Conservation (phyloP, 1,140 invertebrate species). For the Spodoptera frugiperda region DNA sequence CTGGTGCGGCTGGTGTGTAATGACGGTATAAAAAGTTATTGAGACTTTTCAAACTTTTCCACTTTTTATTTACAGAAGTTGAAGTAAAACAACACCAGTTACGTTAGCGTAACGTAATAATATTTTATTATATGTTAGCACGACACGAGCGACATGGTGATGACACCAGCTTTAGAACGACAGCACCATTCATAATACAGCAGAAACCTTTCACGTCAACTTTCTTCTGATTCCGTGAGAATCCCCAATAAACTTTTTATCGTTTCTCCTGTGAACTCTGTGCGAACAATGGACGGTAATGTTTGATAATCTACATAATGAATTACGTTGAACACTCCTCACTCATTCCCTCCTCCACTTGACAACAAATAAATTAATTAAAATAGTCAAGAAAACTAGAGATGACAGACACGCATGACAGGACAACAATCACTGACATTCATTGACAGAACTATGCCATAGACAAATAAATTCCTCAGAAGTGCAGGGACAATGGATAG, state of each 20-base stretch:
- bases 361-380: slow-evolving; percentile 63
- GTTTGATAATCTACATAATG: slow-evolving; percentile 79
- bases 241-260: slow-evolving; percentile 70
- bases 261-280: slow-evolving; percentile 68
- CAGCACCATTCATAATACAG: slow-evolving; percentile 51
- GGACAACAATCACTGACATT: slow-evolving; percentile 13
- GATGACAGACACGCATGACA: slow-evolving; percentile 37
- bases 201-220: slow-evolving; percentile 55
- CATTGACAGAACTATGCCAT: not conserved
- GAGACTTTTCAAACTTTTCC: slow-evolving; percentile 54
- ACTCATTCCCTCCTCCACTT: slow-evolving; percentile 63
- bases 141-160: slow-evolving; percentile 48
- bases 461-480: not conserved
- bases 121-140: slow-evolving; percentile 51
- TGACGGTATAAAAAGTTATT: slow-evolving; percentile 50
- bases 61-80: slow-evolving; percentile 2
- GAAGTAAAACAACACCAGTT: slow-evolving; percentile 43
- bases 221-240: slow-evolving; percentile 79
- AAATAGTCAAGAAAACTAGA: not conserved
- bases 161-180: slow-evolving; percentile 39
- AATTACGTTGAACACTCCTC: slow-evolving; percentile 66
- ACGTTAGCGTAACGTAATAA: slow-evolving; percentile 52
- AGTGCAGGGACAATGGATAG: not conserved
- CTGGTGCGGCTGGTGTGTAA: slow-evolving; percentile 31
- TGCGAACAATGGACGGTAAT: slow-evolving; percentile 70